Conservation (phyloP, 1,140 invertebrate species). For the Drosophila sechellia region DNA sequence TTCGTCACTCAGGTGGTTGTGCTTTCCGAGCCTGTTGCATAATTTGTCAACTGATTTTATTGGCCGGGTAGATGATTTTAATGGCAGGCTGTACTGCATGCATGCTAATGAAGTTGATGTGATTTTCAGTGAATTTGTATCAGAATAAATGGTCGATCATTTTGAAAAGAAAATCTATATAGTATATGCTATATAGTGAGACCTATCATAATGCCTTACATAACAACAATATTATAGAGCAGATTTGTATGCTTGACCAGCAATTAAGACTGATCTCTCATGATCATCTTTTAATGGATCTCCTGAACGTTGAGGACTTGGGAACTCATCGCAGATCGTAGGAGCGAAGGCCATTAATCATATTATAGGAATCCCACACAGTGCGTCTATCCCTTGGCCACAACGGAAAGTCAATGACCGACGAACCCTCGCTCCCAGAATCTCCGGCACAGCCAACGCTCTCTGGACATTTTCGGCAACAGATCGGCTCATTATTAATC, state of each 20-base stretch:
- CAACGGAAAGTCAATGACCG: slow-evolving; percentile 70
- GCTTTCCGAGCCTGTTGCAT: slow-evolving; percentile 55
- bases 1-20: slow-evolving; percentile 41
- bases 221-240: no score
- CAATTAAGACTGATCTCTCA: slow-evolving; percentile 4
- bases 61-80: slow-evolving; percentile 48
- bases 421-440: slow-evolving; percentile 21
- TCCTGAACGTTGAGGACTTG: slow-evolving; percentile 13
- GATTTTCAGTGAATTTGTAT: background rate
- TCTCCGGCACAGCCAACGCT: slow-evolving; percentile 23
- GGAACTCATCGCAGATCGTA: slow-evolving; percentile 17
- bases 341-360: slow-evolving; percentile 67
- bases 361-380: slow-evolving; percentile 43
- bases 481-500: slow-evolving; percentile 73
- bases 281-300: slow-evolving; percentile 39
- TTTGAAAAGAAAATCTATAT: background rate
- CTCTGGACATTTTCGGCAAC: slow-evolving; percentile 79
- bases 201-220: no score
- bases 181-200: no score
- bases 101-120: slow-evolving; percentile 39
- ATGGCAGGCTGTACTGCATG: slow-evolving; percentile 32
- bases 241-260: background rate
- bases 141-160: background rate
- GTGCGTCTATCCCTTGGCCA: slow-evolving; percentile 45
- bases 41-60: slow-evolving; percentile 73